Evolutionary conservation across 1,140 invertebrate genomes (phyloP).

Genomic region (Amyelois transitella): DNA sequence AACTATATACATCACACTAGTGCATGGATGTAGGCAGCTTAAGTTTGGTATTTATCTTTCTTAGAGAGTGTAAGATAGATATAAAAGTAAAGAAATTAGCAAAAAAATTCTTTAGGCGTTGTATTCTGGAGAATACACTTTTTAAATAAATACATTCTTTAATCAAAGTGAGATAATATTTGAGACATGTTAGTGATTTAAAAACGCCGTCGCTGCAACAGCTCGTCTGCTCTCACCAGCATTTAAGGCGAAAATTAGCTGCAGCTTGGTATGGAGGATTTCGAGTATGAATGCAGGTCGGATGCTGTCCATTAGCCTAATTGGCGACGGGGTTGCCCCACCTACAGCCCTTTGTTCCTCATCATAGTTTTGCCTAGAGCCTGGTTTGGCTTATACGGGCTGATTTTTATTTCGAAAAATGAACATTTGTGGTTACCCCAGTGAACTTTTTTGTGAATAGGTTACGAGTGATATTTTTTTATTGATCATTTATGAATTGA

Average conservation of each 20-base stretch:
- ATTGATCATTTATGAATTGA: no score
- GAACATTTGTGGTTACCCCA: not conserved
- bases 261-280: constrained; percentile 52
- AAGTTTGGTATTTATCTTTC: no score
- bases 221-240: constrained; percentile 11
- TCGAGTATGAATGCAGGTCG: constrained; percentile 67
- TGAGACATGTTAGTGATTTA: no score
- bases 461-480: no score
- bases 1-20: no score
- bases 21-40: no score
- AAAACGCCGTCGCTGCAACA: not conserved
- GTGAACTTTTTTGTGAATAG: not conserved
- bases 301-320: constrained; percentile 66
- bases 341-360: constrained; percentile 43
- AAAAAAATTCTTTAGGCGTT: no score
- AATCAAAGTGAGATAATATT: no score
- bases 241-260: constrained; percentile 69
- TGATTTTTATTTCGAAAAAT: not conserved
- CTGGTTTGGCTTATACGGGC: not conserved
- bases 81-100: no score
- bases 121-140: no score
- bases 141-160: no score
- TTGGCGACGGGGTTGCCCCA: constrained; percentile 36
- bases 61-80: no score
- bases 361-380: not conserved